phyloP scores from a whole-genome alignment of 2,797 vertebrate genomes.

The Luscinia megarhynchos region DNA sequence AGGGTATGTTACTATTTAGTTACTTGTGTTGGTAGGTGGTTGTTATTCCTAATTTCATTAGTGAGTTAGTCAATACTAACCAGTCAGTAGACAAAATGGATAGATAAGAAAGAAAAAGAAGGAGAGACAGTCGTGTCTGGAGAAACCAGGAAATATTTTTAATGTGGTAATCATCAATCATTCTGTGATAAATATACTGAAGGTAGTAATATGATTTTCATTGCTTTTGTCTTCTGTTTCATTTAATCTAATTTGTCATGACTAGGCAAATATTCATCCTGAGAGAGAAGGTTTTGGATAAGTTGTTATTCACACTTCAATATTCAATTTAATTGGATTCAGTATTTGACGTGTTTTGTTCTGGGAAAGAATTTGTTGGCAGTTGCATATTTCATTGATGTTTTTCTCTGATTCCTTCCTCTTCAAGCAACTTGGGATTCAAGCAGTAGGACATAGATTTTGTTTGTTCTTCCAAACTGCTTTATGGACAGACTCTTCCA shows the following conservation, averaged over 20 bases:
- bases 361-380: not conserved
- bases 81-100: not conserved
- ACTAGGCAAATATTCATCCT: not conserved
- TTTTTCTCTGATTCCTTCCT: not conserved
- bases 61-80: not conserved
- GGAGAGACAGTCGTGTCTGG: not conserved
- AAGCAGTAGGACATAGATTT: not conserved
- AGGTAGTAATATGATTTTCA: not conserved
- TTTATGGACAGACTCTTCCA: not conserved
- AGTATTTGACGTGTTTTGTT: not conserved
- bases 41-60: not conserved
- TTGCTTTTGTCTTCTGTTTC: not conserved
- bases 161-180: not conserved
- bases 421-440: not conserved
- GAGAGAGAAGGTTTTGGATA: not conserved
- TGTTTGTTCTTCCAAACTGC: not conserved
- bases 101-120: not conserved
- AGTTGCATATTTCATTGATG: not conserved
- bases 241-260: not conserved
- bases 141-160: not conserved
- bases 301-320: not conserved
- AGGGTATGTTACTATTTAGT: slow-evolving; percentile 78
- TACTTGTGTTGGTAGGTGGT: not conserved
- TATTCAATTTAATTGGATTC: not conserved
- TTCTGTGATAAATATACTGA: not conserved